Evolutionary conservation across 2,797 vertebrate species (phyloP), one percentile per base, ranked within the genome.

Genomic region (Enteromius treurensis): DNA sequence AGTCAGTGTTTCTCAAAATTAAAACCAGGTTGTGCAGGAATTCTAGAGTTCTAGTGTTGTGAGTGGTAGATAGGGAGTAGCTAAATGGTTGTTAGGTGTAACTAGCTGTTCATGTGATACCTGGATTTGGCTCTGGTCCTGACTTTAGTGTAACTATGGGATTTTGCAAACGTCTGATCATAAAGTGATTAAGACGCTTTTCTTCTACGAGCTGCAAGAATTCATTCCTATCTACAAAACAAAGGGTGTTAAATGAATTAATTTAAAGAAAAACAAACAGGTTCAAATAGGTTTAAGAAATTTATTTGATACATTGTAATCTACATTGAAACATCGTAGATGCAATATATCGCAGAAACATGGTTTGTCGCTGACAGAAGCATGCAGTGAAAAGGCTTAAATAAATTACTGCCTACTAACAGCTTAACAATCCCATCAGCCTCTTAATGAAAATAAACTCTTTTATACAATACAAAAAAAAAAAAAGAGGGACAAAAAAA

Each of bases 381-480:
- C 83, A 78, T 78, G 80, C 73, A 51, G 78, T 55, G 78, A 81
- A 51, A 77, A 83, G 67, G 58, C 81, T 68, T 77, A 70, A 84
- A 87, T 84, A 87, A 86, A 83, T 84, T 53, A 87, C 84, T 76
- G 79, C 81, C 70, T 49, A 71, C 81, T 78, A 87, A 87, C 45
- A 77, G 68, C 13, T 86, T 67, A 69, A 79, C 62, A 82, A 80
- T 51, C 64, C 77, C 53, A 26, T 80, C 78, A 84, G 80, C 42
- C 47, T 80, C 82, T 82, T 68, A 82, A 84, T 65, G 75, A 88
- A 90, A 90, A 88, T 88, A 88, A 81, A 88, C 77, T 89, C 82
- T 84, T 87, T 78, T 88, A 51, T 82, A 90, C 84, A 89, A 83
- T 86, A 88, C 71, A 79, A 86, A 89, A 83, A 40, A 49, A 58